Percentiles rank a stretch among this genome's conserved stretches.
phyloP scores from a whole-genome alignment of 2,888 invertebrate species.

The Lepidocyrtoides sp. region DNA sequence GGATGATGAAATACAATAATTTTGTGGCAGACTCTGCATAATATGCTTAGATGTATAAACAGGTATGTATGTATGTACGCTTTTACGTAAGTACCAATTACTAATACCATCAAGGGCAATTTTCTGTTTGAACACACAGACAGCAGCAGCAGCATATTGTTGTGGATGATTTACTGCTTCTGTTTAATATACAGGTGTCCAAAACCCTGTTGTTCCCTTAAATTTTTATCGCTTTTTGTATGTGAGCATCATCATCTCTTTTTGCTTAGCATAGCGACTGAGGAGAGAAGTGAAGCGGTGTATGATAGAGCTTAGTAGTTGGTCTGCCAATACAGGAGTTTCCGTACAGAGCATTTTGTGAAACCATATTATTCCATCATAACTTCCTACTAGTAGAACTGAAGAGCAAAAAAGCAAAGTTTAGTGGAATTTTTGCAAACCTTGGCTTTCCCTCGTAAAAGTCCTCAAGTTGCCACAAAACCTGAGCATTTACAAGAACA shows the following conservation, averaged over 20 bases:
- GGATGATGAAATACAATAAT: neutral
- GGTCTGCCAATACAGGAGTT: neutral
- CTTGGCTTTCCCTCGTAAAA: conserved; percentile 19
- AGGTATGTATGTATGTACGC: neutral
- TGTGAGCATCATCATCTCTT: conserved; percentile 46
- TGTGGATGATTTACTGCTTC: conserved; percentile 76
- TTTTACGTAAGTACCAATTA: no score
- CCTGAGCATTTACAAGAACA: neutral
- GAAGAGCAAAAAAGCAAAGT: neutral
- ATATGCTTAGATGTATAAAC: neutral
- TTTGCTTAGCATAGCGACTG: neutral
- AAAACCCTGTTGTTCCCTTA: conserved; percentile 71
- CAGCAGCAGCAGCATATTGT: conserved; percentile 42
- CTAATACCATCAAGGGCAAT: neutral
- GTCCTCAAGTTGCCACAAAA: conserved; percentile 26
- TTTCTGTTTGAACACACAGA: conserved; percentile 10
- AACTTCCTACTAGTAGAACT: neutral
- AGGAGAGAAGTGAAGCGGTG: neutral
- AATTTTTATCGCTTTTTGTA: conserved; percentile 60
- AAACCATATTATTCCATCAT: neutral
- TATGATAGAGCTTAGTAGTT: neutral
- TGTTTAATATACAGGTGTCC: conserved; percentile 79
- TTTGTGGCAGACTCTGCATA: neutral
- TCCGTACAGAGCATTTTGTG: neutral
- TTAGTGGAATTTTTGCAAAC: neutral